These are phyloP conservation scores for Drosophila rhopaloa DNA, from an alignment of 1,140 invertebrate genomes.

Conservation along the genomic window DNA sequence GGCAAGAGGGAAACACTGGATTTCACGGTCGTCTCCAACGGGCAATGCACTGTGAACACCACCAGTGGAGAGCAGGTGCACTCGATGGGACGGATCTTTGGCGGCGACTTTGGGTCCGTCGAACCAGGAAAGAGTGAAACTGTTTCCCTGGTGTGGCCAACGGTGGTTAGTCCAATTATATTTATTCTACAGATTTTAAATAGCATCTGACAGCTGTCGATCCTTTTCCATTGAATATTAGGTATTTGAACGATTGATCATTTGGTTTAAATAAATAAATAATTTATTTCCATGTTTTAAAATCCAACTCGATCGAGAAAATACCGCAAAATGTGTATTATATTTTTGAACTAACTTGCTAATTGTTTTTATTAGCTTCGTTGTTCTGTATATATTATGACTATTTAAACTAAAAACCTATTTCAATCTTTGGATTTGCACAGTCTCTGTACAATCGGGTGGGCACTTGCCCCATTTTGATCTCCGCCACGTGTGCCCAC, in stretches of 20 bases:
- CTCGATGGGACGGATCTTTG: conserved; percentile 52
- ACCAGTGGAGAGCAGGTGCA: conserved; percentile 40
- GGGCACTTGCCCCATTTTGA: conserved; percentile 65
- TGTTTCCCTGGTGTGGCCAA: conserved; percentile 75
- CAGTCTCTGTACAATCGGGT: conserved; percentile 78
- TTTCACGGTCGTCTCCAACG: conserved; percentile 54
- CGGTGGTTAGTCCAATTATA: conserved; percentile 50
- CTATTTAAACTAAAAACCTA: too few species aligned
- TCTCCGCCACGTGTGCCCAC: conserved; percentile 40
- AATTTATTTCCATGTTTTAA: too few species aligned
- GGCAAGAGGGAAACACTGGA: conserved; percentile 44
- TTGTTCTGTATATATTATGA: too few species aligned
- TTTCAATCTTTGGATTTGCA: background rate
- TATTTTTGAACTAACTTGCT: too few species aligned
- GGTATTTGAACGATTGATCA: too few species aligned
- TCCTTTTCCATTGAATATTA: too few species aligned
- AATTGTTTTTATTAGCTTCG: too few species aligned
- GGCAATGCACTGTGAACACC: conserved; percentile 59
- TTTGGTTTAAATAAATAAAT: background rate
- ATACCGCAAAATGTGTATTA: too few species aligned
- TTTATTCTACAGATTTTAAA: too few species aligned
- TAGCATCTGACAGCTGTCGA: too few species aligned
- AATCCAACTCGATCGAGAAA: too few species aligned
- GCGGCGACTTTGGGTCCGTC: conserved; percentile 65
- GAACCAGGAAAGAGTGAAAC: conserved; percentile 59